A percentile compares a stretch with the other conserved stretches of the same genome.
Conservation (phyloP, 2,888 invertebrate genomes). For the Cotesia congregata region DNA sequence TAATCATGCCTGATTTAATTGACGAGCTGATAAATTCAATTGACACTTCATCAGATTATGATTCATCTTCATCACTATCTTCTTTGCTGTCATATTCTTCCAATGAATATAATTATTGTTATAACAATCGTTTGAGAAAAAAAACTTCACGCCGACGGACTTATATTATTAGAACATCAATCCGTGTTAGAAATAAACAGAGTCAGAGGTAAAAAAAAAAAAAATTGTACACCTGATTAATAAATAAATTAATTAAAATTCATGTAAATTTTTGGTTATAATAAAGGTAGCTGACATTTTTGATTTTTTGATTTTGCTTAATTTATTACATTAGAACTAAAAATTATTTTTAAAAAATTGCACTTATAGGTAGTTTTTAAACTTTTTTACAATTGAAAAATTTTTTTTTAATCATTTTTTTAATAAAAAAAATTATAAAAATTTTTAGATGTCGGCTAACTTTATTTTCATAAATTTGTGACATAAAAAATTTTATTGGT, state of each 20-base stretch:
- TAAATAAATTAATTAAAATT: neutral
- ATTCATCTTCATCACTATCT: neutral
- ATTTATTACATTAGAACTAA: no score
- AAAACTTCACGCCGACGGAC: constrained; percentile 22
- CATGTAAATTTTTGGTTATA: neutral
- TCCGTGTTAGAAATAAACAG: constrained; percentile 17
- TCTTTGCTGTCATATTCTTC: constrained; percentile 10
- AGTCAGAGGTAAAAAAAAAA: neutral
- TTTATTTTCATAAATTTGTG: neutral
- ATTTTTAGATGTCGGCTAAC: no score
- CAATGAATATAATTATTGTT: neutral
- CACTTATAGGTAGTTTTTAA: no score
- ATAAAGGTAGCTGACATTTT: no score
- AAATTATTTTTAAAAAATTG: no score
- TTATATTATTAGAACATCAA: constrained; percentile 15
- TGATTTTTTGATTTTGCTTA: no score
- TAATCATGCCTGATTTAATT: neutral
- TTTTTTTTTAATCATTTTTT: no score
- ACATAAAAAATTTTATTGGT: neutral
- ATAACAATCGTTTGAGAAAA: constrained; percentile 21
- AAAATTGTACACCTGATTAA: neutral
- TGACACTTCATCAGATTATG: neutral
- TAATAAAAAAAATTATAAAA: no score
- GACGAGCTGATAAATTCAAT: neutral
- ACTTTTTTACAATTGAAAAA: no score